Percentiles rank a stretch among this genome's conserved stretches.
These are phyloP conservation scores for Hydrophis major DNA, from an alignment of 2,797 vertebrate species.

Conservation along the genomic window DNA sequence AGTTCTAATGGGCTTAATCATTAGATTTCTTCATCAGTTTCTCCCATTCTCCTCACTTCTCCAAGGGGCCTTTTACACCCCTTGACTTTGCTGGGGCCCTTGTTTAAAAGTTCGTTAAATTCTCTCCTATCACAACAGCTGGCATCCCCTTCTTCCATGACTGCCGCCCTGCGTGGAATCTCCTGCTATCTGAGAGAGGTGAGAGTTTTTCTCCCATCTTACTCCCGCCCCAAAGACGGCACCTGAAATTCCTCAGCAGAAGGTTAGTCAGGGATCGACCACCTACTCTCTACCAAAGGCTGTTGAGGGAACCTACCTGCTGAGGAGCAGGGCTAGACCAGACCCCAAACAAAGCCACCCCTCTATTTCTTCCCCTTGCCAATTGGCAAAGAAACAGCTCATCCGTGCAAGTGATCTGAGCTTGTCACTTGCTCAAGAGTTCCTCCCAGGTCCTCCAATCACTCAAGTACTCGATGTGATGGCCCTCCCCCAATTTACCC, in stretches of 20 bases:
- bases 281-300: not conserved
- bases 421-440: not conserved
- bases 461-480: not conserved
- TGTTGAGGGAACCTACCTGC: not conserved
- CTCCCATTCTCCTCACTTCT: not conserved
- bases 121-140: constrained; percentile 65
- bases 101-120: not conserved
- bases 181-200: constrained; percentile 90
- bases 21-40: not conserved
- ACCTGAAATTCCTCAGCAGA: not conserved
- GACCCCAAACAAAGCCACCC: not conserved
- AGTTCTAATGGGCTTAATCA: not conserved
- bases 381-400: not conserved
- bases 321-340: not conserved
- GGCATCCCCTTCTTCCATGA: constrained; percentile 84
- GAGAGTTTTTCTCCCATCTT: constrained; percentile 17
- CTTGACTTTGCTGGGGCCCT: not conserved
- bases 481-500: not conserved
- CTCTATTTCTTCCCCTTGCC: too few species aligned
- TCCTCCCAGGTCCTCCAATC: not conserved
- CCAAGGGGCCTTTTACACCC: not conserved
- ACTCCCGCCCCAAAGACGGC: not conserved
- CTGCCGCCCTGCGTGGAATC: constrained; percentile 83
- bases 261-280: not conserved
- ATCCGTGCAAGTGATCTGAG: not conserved